Percentiles rank a stretch among this genome's conserved stretches.
These are phyloP conservation scores for Lordiphosa clarofinis DNA, from an alignment of 1,140 invertebrate species.

Conservation along the genomic window DNA sequence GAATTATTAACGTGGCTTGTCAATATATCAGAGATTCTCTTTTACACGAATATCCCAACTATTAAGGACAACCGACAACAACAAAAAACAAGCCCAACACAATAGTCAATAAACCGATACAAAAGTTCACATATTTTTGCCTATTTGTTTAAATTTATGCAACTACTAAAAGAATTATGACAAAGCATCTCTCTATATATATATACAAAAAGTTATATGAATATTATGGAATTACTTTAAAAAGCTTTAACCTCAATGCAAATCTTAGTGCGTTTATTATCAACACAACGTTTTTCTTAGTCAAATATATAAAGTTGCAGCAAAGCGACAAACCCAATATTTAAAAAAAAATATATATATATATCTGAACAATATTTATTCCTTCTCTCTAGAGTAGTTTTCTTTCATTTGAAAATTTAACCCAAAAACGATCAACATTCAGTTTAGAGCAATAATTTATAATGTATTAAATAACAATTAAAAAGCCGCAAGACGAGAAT, in stretches of 20 bases:
- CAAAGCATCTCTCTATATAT: conserved; percentile 13
- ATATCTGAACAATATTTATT: conserved; percentile 37
- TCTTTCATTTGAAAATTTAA: conserved; percentile 40
- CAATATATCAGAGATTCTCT: conserved; percentile 49
- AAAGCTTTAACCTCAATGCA: conserved; percentile 66
- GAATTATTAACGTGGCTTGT: conserved; percentile 24
- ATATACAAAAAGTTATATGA: conserved; percentile 42
- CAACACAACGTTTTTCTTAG: conserved; percentile 52
- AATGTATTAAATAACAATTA: conserved; percentile 22
- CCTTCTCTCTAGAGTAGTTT: conserved; percentile 54
- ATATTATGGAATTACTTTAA: conserved; percentile 63
- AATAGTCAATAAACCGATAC: too few species aligned
- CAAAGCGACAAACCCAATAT: conserved; percentile 34
- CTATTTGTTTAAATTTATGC: background rate
- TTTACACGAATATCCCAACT: conserved; percentile 71
- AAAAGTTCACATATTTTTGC: too few species aligned
- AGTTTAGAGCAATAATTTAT: conserved; percentile 50
- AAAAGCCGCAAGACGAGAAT: conserved; percentile 31
- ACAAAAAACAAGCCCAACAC: too few species aligned
- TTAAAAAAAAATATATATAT: conserved; percentile 33
- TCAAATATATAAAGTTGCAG: conserved; percentile 53
- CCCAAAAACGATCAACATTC: conserved; percentile 5
- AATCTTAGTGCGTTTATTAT: conserved; percentile 67
- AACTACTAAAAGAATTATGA: conserved; percentile 15
- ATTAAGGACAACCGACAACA: too few species aligned